Evolutionary conservation across 2,797 vertebrate species (phyloP), one percentile per base, ranked within the genome.

Genomic region (Otolemur crassicaudatus): DNA sequence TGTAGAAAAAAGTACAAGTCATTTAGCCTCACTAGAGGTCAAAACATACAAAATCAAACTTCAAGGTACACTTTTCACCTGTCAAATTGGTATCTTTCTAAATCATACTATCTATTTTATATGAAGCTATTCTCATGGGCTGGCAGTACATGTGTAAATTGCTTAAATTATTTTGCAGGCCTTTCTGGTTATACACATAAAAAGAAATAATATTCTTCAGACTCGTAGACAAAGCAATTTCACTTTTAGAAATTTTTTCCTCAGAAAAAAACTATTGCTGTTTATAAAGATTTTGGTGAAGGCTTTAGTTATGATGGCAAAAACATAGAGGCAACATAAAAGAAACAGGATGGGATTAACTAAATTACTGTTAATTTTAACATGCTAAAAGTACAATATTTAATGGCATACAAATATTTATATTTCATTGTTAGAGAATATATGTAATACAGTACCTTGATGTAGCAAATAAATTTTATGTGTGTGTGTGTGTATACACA

Each of bases 191-290:
- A 76, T 34, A 43, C 19, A 76, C 31, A 76, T 60, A 69, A 80
- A 56, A 56, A 58, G n/a, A 86, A 87, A 25, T 61, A 85, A 94
- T 14, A 34, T 87, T 79, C 79, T 91, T 92, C 40, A 83, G 56
- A 88, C 22, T 56, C 53, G 70, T 87, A 83, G 20, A 65, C 7
- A 14, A 43, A 94, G 29, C 22, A 91, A 86, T 65, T 91, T 80
- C 56, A 37, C 63, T 31, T 75, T 43, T n/a, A 70, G 61, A 77
- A 91, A 43, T 19, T 56, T 79, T 80, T 80, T 86, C 29, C 23
- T 86, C 80, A 80, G 23, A 27, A 49, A 75, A 29, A 37, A 84
- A 91, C 56, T 37, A n/a, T n/a, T 25, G 23, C 37, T 65, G 40
- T 86, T 17, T 60, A 34, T 25, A 87, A 82, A 94, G 58, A 61